Evolutionary conservation across 1,140 invertebrate species (phyloP), one percentile per base, ranked within the genome.

Genomic region (Nasonia vitripennis): DNA sequence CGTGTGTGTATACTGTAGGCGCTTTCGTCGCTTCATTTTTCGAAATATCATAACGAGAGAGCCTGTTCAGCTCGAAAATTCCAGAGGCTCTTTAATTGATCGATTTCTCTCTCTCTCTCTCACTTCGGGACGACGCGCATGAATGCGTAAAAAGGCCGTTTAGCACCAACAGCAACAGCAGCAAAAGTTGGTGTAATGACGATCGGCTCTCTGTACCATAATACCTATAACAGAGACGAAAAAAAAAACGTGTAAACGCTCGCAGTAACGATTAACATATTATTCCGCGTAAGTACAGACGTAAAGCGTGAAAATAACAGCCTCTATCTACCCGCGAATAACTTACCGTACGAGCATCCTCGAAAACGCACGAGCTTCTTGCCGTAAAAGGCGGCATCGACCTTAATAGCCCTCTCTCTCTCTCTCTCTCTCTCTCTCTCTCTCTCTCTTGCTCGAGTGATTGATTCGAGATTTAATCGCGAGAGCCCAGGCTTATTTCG

Each of bases 401-500:
- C 75, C 48, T 78, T 78, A 51, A 78, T 78, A 78, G 4, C 11
- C 75, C 27, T 6, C 27, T 12, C 48, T 71, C 9, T 7, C 9
- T 34, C 27, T 27, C 27, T 27, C n/a, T n/a, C 67, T 70, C 27
- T 70, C n/a, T n/a, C 27, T 6, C 27, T 12, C 27, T 6, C 27
- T 12, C 27, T 6, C 27, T 12, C 67, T 70, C 27, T 70, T 17
- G 67, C 7, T 27, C 17, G 45, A n/a, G 20, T 78, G 75, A 78
- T 78, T 55, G 75, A 78, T 78, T 78, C 45, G n/a, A 48, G 37
- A 87, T 37, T 62, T 14, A 88, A 67, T 17, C 74, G 9, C 85
- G 31, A n/a, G 14, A 6, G 9, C 10, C 10, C 12, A 37, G 14
- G 31, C 51, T n/a, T 62, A 27, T 27, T 62, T 17, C 55, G 55